phyloP scores from a whole-genome alignment of 2,113 vertebrate genomes.

The Grammomys surdaster region DNA sequence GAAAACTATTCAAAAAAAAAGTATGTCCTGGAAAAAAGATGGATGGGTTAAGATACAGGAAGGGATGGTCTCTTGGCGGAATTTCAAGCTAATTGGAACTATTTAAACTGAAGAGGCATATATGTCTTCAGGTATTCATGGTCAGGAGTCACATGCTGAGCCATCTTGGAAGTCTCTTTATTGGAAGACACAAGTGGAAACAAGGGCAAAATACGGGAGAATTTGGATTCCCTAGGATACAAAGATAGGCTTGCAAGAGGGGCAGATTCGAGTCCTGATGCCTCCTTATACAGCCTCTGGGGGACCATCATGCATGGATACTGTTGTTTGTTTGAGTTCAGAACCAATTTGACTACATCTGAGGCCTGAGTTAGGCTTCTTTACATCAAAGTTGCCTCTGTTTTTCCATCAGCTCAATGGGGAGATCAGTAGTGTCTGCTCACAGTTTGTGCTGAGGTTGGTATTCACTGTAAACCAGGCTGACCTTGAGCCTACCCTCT shows the following conservation, averaged over 20 bases:
- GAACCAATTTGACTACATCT: neutral
- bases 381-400: neutral
- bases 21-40: neutral
- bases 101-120: conserved; percentile 48
- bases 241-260: neutral
- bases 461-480: neutral
- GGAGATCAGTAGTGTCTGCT: neutral
- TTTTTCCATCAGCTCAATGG: neutral
- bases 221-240: neutral
- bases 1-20: neutral
- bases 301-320: too few species aligned
- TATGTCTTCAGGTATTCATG: neutral
- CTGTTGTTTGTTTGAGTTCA: neutral
- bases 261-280: neutral
- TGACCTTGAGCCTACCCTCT: neutral
- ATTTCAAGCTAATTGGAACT: conserved; percentile 29
- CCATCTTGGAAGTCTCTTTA: neutral
- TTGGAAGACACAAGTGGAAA: neutral
- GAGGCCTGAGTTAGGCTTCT: neutral
- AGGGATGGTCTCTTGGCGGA: neutral
- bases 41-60: neutral
- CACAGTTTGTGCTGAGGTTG: neutral
- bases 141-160: neutral
- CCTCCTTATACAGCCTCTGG: neutral
- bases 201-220: neutral